phyloP scores from a whole-genome alignment of 2,888 invertebrate species.

The Notodonta dromedarius region DNA sequence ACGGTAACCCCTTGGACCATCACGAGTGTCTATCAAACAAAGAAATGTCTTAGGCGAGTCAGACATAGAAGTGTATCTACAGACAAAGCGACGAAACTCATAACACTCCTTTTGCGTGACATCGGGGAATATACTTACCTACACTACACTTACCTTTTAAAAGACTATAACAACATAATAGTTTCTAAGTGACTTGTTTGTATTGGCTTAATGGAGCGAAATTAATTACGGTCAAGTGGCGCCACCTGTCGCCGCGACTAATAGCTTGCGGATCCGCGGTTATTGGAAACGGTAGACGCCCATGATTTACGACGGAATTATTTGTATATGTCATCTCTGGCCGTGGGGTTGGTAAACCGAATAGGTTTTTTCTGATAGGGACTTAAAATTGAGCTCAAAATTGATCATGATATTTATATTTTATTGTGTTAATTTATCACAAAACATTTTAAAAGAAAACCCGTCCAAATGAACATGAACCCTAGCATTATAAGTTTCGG shows the following conservation, averaged over 20 bases:
- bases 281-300: constrained; percentile 32
- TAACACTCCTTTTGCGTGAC: too few species aligned
- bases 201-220: constrained; percentile 25
- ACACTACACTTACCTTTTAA: neutral
- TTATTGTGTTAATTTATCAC: neutral
- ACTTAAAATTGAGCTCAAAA: too few species aligned
- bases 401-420: too few species aligned
- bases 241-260: constrained; percentile 50
- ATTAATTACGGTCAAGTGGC: constrained; percentile 52
- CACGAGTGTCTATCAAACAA: too few species aligned
- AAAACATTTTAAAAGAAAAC: constrained; percentile 17
- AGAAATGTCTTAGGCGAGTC: too few species aligned
- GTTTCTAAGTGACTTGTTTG: neutral
- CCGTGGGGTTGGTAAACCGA: too few species aligned
- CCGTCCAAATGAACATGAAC: constrained; percentile 11
- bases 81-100: too few species aligned
- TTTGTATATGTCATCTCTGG: too few species aligned
- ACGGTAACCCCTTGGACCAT: too few species aligned
- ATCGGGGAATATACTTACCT: too few species aligned
- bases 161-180: neutral
- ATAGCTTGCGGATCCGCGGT: constrained; percentile 39
- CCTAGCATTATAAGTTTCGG: neutral
- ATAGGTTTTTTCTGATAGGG: too few species aligned
- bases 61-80: too few species aligned
- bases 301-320: constrained; percentile 33